Evolutionary conservation across 92 coral and sea anemone genomes (phyloP).

Genomic region (Paramuricea clavata): DNA sequence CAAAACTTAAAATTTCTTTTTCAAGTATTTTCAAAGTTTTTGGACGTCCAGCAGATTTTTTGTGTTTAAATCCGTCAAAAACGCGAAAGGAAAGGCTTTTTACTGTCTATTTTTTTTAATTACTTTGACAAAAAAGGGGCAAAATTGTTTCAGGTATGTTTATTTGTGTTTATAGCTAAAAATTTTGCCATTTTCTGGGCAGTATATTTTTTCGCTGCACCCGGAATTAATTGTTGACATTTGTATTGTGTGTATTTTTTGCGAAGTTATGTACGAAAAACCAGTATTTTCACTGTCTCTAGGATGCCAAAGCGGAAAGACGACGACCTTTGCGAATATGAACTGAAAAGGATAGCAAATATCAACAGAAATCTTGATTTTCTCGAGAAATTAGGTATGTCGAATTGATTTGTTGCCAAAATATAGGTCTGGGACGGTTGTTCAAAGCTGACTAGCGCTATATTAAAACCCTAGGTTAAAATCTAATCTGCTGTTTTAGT

Average conservation of each 20-base stretch:
- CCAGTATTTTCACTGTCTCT: no score
- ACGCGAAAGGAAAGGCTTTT: no score
- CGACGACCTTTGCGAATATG: slow-evolving; percentile 74
- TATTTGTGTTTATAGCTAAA: background rate
- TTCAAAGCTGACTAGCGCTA: no score
- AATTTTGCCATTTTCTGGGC: no score
- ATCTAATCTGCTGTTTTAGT: no score
- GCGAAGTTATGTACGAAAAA: background rate
- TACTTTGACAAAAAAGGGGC: background rate
- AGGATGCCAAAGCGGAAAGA: background rate
- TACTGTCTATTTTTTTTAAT: no score
- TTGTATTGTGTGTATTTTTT: background rate
- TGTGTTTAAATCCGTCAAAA: no score
- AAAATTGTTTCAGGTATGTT: background rate
- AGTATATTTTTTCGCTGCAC: background rate
- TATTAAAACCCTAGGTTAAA: no score
- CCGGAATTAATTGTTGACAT: background rate
- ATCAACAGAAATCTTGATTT: slow-evolving; percentile 80
- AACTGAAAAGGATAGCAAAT: slow-evolving; percentile 67
- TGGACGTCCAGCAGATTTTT: background rate
- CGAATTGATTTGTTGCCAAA: no score
- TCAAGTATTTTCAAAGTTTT: background rate
- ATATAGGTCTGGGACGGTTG: no score
- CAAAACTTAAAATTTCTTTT: slow-evolving; percentile 10
- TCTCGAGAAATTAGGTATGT: slow-evolving; percentile 74